Evolutionary conservation across 1,140 invertebrate species (phyloP).

Genomic region (Dinoponera quadriceps): DNA sequence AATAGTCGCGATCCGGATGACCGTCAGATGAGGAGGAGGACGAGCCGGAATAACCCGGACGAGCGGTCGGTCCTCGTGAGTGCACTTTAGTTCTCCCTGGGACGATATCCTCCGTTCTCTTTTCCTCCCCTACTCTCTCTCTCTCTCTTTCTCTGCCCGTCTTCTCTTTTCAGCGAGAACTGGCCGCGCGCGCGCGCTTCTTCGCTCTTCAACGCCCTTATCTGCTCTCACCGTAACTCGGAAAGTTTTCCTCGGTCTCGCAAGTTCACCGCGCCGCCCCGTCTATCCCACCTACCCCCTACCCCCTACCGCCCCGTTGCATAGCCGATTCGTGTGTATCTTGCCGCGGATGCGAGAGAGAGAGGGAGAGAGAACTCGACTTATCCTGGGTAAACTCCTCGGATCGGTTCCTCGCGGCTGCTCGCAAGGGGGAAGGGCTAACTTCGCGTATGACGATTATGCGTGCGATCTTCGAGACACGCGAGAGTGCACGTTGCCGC

Average conservation of each 20-base stretch:
- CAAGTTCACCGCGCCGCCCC: slow-evolving; percentile 16
- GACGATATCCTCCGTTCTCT: slow-evolving; percentile 20
- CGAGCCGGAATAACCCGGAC: background rate
- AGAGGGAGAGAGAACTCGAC: slow-evolving; percentile 4
- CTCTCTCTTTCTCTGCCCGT: too few species aligned
- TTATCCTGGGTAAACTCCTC: slow-evolving; percentile 43
- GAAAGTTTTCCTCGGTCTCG: slow-evolving; percentile 56
- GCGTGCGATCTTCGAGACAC: slow-evolving; percentile 5
- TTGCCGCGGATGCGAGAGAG: slow-evolving; percentile 6
- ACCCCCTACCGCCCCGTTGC: background rate
- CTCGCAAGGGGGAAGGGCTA: background rate
- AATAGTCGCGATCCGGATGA: background rate
- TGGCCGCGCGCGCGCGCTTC: background rate
- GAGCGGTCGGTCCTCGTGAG: slow-evolving; percentile 26
- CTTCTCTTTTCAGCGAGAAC: slow-evolving; percentile 11
- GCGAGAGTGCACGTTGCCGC: too few species aligned
- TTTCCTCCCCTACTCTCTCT: background rate
- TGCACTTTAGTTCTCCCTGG: slow-evolving; percentile 27
- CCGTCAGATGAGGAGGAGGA: slow-evolving; percentile 28
- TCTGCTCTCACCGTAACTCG: slow-evolving; percentile 31
- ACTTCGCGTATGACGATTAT: slow-evolving; percentile 45
- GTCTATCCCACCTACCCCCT: background rate
- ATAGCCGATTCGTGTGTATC: slow-evolving; percentile 43
- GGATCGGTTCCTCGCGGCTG: slow-evolving; percentile 41
- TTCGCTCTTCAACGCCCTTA: slow-evolving; percentile 41